A percentile compares a stretch with the other conserved stretches of the same genome.
These are phyloP conservation scores for Laterallus jamaicensis DNA, from an alignment of 2,113 vertebrate species.

Conservation along the genomic window DNA sequence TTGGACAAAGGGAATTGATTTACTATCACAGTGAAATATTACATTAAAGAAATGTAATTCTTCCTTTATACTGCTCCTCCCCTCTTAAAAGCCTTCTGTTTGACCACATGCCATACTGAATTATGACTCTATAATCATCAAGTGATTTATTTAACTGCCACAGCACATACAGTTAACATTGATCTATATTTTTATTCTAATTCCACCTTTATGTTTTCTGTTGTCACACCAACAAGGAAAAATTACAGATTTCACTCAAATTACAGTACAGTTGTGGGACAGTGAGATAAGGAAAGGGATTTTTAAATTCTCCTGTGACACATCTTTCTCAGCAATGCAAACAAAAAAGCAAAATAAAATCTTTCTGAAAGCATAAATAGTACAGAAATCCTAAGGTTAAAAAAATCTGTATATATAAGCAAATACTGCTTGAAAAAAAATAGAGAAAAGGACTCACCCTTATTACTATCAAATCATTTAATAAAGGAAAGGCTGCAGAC, in stretches of 20 bases:
- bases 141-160: slow-evolving; percentile 15
- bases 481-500: not conserved
- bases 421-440: not conserved
- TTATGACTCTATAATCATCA: slow-evolving; percentile 1
- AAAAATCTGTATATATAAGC: not conserved
- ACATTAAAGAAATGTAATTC: not conserved
- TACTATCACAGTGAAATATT: slow-evolving; percentile 9
- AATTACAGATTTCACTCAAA: slow-evolving; percentile 34
- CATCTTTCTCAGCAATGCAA: not conserved
- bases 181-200: slow-evolving; percentile 9
- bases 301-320: not conserved
- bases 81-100: not conserved
- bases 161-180: not conserved
- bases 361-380: not conserved
- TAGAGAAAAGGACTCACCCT: not conserved
- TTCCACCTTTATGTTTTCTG: slow-evolving; percentile 7
- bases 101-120: not conserved
- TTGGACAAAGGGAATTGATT: slow-evolving; percentile 32
- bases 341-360: not conserved
- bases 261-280: not conserved
- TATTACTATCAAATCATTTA: not conserved
- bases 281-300: not conserved
- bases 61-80: not conserved
- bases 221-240: slow-evolving; percentile 16
- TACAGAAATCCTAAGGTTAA: not conserved